Percentiles rank a stretch among this genome's conserved stretches.
Evolutionary conservation across 2,113 vertebrate genomes (phyloP).

Genomic region (Macrotus californicus): DNA sequence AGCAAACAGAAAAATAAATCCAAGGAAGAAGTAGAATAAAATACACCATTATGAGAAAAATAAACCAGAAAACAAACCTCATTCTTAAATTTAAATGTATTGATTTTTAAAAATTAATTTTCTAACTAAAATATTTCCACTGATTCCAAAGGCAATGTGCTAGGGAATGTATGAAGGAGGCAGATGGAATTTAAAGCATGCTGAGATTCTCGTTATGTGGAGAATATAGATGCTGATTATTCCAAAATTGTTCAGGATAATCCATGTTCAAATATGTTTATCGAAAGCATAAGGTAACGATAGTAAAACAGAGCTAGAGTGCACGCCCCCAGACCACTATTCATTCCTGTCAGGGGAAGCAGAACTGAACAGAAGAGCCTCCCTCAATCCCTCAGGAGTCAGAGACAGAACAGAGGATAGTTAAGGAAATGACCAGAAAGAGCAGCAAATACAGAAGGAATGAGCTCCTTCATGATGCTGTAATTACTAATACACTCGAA

Average conservation of each 20-base stretch:
- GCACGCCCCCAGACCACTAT: background rate
- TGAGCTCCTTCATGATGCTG: background rate
- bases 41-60: background rate
- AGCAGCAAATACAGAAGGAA: background rate
- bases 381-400: background rate
- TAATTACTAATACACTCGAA: background rate
- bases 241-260: background rate
- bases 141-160: background rate
- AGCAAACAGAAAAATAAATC: background rate
- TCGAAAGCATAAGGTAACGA: background rate
- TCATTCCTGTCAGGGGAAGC: background rate
- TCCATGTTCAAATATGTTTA: background rate
- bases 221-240: background rate
- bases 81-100: background rate
- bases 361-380: background rate
- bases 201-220: background rate
- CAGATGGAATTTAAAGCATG: conserved; percentile 4
- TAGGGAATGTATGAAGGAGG: background rate
- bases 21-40: background rate
- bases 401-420: background rate
- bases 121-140: background rate
- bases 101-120: conserved; percentile 43
- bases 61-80: background rate
- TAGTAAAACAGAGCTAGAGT: background rate
- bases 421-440: background rate